Percentiles rank a stretch among this genome's conserved stretches.
Conservation (phyloP, 2,888 invertebrate species). For the Archips xylosteana region DNA sequence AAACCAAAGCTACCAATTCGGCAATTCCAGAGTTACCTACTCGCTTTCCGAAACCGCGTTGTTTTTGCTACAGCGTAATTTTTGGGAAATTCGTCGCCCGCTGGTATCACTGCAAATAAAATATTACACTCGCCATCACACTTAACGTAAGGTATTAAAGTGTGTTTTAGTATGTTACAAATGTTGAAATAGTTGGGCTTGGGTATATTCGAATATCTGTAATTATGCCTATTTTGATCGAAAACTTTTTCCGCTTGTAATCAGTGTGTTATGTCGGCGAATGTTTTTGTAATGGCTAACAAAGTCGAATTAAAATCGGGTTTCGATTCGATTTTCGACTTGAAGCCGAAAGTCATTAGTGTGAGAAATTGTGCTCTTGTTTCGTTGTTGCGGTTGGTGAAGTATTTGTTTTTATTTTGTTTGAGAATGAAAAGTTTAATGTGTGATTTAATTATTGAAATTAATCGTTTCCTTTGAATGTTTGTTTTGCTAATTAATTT, state of each 20-base stretch:
- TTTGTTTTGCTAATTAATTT: background rate
- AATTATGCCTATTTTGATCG: slow-evolving; percentile 81
- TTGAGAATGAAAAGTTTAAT: background rate
- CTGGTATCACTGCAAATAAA: background rate
- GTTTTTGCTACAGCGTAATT: slow-evolving; percentile 68
- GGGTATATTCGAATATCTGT: slow-evolving; percentile 55
- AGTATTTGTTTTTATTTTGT: background rate
- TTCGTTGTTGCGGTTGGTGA: background rate
- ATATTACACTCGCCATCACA: background rate
- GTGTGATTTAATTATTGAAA: background rate
- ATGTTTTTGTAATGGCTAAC: slow-evolving; percentile 20
- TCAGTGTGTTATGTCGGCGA: slow-evolving; percentile 40
- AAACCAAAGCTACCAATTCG: background rate
- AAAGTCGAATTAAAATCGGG: slow-evolving; percentile 34
- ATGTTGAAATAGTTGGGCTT: background rate
- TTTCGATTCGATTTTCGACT: slow-evolving; percentile 13
- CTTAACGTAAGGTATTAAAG: background rate
- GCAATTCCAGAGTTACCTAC: slow-evolving; percentile 2
- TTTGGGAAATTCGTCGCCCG: slow-evolving; percentile 68
- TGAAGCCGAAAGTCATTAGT: slow-evolving; percentile 17
- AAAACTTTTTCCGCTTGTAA: slow-evolving; percentile 63
- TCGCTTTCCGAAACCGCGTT: slow-evolving; percentile 35
- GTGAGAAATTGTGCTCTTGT: slow-evolving; percentile 23
- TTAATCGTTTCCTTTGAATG: too few species aligned
- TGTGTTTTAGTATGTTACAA: background rate